Evolutionary conservation across 2,113 vertebrate species (phyloP), one percentile per base, ranked within the genome.

Genomic region (Pangasianodon hypophthalmus): DNA sequence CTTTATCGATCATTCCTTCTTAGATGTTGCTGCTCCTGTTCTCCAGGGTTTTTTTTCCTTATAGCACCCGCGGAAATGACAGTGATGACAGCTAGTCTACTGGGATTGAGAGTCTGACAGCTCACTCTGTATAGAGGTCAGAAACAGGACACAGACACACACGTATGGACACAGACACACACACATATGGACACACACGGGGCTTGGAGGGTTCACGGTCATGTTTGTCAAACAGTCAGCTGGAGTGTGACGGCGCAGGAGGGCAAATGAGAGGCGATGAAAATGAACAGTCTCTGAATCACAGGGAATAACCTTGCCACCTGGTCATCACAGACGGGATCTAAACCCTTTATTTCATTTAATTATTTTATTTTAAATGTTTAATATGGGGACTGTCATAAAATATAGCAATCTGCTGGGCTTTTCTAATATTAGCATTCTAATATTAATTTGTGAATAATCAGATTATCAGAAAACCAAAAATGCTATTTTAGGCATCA

Each of bases 211-310:
- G 88, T 84, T 89, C 88, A 85, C 6, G 82, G 83, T 71, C 87
- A 10, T 79, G 82, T 89, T 89, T 77, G 67, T 89, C 82, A 89
- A 89, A 89, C 88, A 75, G 82, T 79, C 88, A 77, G 50, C 9
- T 4, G 26, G 54, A 58, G 0, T 29, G 52, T 48, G 81, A 54
- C 16, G 21, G 32, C 11, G 26, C 62, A 73, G 64, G 24, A 84
- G 87, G 80, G 80, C 62, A 71, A 56, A 54, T 32, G 75, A 88
- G 75, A 88, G 44, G 56, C 29, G n/a, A 79, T 80, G 87, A 24
- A 87, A 87, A 44, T 48, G 41, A 62, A 46, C 71, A 79, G 71
- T 46, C 6, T 6, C 81, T 58, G 29, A 84, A 62, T 46, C 58
- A 69, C 48, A 54, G 87, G 13, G 60, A 52, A 32, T 41, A 58